Evolutionary conservation across 2,113 vertebrate genomes (phyloP).

Genomic region (Sorex fumeus): DNA sequence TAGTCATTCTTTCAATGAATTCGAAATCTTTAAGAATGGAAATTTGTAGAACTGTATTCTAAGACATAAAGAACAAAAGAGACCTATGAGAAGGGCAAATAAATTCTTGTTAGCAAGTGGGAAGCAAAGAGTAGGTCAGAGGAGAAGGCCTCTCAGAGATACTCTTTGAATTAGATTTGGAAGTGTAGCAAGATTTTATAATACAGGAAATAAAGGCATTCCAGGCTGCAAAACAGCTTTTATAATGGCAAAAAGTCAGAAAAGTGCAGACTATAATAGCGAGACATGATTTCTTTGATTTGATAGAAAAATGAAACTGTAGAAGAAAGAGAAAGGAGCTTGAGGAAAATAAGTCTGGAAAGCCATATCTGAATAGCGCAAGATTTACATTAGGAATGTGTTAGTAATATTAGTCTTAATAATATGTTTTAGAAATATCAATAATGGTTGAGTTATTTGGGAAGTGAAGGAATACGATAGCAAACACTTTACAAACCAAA

Average conservation of each 20-base stretch:
- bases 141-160: not conserved
- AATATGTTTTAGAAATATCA: not conserved
- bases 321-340: not conserved
- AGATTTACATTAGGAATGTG: too few relatives aligned
- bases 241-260: not conserved
- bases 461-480: not conserved
- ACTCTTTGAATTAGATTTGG: not conserved
- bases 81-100: not conserved
- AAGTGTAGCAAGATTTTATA: not conserved
- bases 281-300: not conserved
- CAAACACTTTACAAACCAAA: not conserved
- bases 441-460: not conserved
- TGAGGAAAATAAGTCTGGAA: not conserved
- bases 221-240: not conserved
- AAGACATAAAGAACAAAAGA: not conserved
- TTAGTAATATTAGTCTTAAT: too few relatives aligned
- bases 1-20: not conserved
- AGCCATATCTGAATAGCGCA: not conserved
- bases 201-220: not conserved
- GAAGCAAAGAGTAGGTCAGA: not conserved
- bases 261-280: not conserved
- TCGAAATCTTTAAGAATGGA: not conserved
- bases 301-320: not conserved
- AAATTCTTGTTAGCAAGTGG: constrained; percentile 9
- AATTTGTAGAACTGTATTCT: not conserved